These are phyloP conservation scores for Steatocranus sp. DNA, from an alignment of 2,797 vertebrate species.

Conservation along the genomic window DNA sequence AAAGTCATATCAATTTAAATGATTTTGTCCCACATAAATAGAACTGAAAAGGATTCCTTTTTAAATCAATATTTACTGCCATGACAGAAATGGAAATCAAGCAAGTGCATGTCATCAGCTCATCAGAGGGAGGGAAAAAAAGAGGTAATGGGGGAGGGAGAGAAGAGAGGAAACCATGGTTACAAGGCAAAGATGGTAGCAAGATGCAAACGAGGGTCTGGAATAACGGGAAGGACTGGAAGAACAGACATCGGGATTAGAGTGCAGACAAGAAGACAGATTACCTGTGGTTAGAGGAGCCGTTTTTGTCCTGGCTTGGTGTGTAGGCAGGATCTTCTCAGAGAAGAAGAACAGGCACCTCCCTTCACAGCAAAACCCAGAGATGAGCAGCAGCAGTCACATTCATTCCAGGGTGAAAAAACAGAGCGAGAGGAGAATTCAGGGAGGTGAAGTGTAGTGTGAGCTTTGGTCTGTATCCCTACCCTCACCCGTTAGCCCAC, in stretches of 20 bases:
- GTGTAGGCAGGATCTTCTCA: constrained; percentile 39
- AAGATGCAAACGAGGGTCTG: constrained; percentile 5
- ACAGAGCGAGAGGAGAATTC: not conserved
- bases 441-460: constrained; percentile 15
- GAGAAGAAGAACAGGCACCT: constrained; percentile 40
- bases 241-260: not conserved
- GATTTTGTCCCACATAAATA: not conserved
- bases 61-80: constrained; percentile 1
- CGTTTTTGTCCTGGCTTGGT: constrained; percentile 5
- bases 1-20: not conserved
- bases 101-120: constrained; percentile 48
- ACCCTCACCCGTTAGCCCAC: constrained; percentile 47
- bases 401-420: constrained; percentile 56
- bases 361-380: constrained; percentile 42
- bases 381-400: constrained; percentile 23
- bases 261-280: not conserved
- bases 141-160: constrained; percentile 37
- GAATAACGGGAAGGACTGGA: not conserved
- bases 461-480: constrained; percentile 29
- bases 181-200: constrained; percentile 44
- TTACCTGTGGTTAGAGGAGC: constrained; percentile 69
- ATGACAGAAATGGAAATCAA: constrained; percentile 34
- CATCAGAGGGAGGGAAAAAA: constrained; percentile 27
- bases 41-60: not conserved
- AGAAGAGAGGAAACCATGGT: constrained; percentile 61